Evolutionary conservation across 2,797 vertebrate species (phyloP), one percentile per base, ranked within the genome.

Genomic region (Cossypha polioptera): DNA sequence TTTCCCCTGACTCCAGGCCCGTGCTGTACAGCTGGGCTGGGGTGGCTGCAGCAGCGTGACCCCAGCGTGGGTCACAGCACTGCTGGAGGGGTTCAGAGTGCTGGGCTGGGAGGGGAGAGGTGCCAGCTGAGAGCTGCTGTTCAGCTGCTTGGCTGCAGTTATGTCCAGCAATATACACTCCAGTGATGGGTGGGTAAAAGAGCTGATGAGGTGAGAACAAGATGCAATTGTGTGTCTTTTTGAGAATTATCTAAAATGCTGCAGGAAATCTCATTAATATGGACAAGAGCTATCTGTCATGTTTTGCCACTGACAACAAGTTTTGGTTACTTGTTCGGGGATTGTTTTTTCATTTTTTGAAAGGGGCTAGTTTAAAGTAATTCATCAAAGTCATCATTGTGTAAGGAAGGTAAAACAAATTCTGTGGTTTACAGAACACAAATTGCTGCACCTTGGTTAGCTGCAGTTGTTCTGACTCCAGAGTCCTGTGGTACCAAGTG

Each of bases 1-100:
- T 98, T 98, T 97, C 96, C 74, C 40, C 88, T 98, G 97, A 98
- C 92, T 77, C 95, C 76, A 95, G 90, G 80, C 62, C 58, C 35
- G 73, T 51, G 29, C 67, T 18, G 11, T 28, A 43, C 91, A 94
- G 35, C 78, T 74, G 89, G 13, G 47, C 83, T 35, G 85, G 74
- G 51, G 93, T 66, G 92, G 93, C 94, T 66, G 79, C 82, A 62
- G 55, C 90, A 13, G 1, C 22, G 19, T 73, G 88, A 87, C 9
- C 89, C 94, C 85, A 31, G 71, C 51, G 31, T 58, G 88, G 94
- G 40, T 76, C 36, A 24, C 79, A 79, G 10, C 66, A 29, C 71
- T 36, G 8, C 3, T 13, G 76, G 29, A 73, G 25, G 25, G 36
- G 36, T 13, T 38, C 36, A 38, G 36, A 38, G 36, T 13, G 36